A percentile compares a stretch with the other conserved stretches of the same genome.
phyloP scores from a whole-genome alignment of 2,888 invertebrate genomes.

The Mesochorus sp. region DNA sequence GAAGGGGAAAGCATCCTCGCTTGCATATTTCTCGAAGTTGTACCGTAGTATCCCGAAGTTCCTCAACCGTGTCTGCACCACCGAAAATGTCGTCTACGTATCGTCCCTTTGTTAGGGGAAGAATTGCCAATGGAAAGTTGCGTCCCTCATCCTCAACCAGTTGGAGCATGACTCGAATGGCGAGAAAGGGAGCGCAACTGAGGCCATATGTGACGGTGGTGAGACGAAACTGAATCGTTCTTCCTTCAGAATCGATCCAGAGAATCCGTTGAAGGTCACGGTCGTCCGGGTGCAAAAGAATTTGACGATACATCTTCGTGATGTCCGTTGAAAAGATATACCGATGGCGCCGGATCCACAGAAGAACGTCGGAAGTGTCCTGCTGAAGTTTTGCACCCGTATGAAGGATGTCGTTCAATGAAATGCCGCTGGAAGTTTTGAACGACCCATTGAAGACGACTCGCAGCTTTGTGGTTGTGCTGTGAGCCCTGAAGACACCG shows the following conservation, averaged over 20 bases:
- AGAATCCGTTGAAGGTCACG: conserved; percentile 73
- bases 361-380: conserved; percentile 38
- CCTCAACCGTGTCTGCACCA: too few relatives aligned
- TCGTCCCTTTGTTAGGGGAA: background rate
- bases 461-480: conserved; percentile 12
- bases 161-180: background rate
- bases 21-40: too few relatives aligned
- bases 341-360: conserved; percentile 28
- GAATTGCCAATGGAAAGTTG: background rate
- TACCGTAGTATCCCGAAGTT: too few relatives aligned
- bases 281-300: conserved; percentile 58
- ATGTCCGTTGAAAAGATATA: conserved; percentile 46
- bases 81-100: too few relatives aligned
- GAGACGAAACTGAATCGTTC: too few relatives aligned
- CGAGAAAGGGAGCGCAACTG: background rate
- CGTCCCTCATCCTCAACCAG: background rate
- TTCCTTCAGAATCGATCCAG: conserved; percentile 69
- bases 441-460: conserved; percentile 30
- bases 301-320: conserved; percentile 51
- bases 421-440: conserved; percentile 32
- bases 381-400: conserved; percentile 52
- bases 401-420: conserved; percentile 47
- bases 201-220: conserved; percentile 49
- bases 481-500: conserved; percentile 11
- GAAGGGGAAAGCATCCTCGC: too few relatives aligned